phyloP scores from a whole-genome alignment of 2,797 vertebrate genomes.

The Pogonophryne albipinna region DNA sequence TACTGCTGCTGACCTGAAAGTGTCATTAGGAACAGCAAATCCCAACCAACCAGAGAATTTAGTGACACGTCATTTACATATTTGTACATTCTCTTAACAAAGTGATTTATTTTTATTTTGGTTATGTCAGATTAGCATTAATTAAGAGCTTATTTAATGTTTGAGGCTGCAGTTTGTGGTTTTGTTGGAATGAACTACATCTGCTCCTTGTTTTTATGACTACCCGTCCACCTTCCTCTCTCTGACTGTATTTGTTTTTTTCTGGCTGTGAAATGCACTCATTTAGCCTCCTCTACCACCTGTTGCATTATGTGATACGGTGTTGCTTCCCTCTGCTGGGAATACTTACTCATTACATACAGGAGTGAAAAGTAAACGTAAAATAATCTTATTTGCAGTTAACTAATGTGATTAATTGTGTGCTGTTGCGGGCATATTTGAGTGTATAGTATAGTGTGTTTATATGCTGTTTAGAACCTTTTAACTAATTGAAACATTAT shows the following conservation, averaged over 20 bases:
- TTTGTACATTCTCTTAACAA: neutral
- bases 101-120: neutral
- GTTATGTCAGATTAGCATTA: neutral
- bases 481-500: no score
- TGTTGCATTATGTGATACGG: constrained; percentile 35
- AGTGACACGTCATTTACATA: neutral
- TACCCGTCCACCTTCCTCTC: constrained; percentile 23
- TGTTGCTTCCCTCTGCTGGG: constrained; percentile 65
- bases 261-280: neutral
- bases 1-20: constrained; percentile 33
- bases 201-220: constrained; percentile 23
- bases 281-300: neutral
- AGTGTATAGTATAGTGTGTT: no score
- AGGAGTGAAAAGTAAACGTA: neutral
- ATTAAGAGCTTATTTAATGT: constrained; percentile 3
- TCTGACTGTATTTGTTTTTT: constrained; percentile 4
- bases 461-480: no score
- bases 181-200: constrained; percentile 5
- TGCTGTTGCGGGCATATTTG: no score
- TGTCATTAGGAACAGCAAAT: constrained; percentile 28
- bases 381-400: no score
- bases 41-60: neutral
- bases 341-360: constrained; percentile 24
- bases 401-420: no score
- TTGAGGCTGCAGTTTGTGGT: neutral